A percentile compares a stretch with the other conserved stretches of the same genome.
Evolutionary conservation across 2,888 invertebrate genomes (phyloP).

Genomic region (Temnothorax rugatulus): DNA sequence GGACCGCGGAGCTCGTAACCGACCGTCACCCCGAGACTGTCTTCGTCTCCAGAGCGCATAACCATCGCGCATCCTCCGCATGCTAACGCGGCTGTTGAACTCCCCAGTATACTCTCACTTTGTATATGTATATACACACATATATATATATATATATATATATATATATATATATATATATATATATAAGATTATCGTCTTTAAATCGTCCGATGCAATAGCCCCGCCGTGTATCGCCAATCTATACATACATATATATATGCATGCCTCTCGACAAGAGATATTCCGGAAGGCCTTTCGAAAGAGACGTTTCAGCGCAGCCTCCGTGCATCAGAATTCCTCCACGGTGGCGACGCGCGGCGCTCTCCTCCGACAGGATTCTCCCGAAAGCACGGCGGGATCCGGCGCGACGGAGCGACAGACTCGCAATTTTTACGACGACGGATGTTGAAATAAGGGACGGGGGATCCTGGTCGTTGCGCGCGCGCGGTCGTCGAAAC

Average conservation of each 20-base stretch:
- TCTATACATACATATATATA: background rate
- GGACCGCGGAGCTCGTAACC: conserved; percentile 13
- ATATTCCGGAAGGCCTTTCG: background rate
- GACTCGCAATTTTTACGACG: conserved; percentile 36
- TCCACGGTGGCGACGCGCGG: background rate
- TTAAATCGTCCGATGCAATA: conserved; percentile 22
- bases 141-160: background rate
- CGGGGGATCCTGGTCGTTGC: background rate
- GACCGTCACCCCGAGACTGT: conserved; percentile 5
- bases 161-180: background rate
- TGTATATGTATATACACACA: background rate
- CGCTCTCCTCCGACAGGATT: background rate
- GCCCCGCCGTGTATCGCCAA: background rate
- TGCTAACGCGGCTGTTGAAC: conserved; percentile 56
- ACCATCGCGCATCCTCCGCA: conserved; percentile 39
- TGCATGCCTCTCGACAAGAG: background rate
- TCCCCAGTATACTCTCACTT: background rate
- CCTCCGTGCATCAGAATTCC: background rate
- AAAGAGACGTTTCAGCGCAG: background rate
- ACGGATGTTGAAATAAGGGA: conserved; percentile 49
- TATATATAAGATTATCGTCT: conserved; percentile 27
- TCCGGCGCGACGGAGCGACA: background rate
- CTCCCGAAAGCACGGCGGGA: conserved; percentile 12
- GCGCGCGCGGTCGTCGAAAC: conserved; percentile 29
- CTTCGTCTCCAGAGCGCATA: conserved; percentile 41